Evolutionary conservation across 2,888 invertebrate species (phyloP), one percentile per base, ranked within the genome.

Genomic region (Ennomos erosarius): DNA sequence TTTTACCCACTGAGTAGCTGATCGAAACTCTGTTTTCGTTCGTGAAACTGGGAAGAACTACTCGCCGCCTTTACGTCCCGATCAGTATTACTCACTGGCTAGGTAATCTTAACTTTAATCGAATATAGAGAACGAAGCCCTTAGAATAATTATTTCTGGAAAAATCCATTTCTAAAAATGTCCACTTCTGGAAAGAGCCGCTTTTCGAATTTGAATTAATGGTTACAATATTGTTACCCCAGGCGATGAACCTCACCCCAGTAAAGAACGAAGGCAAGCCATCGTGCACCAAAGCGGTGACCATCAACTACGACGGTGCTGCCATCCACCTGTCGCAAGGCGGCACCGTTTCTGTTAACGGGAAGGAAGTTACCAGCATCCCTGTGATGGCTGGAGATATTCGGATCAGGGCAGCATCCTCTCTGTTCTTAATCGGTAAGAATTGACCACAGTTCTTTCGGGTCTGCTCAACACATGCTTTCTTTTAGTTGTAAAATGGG

Each of bases 201-300:
- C 26, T 26, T 26, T 5, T 26, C 26, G 6, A 16, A 16, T 16
- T 16, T 16, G 16, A 16, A 16, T 16, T 2, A 16, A 16, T 16
- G 1, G 3, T 16, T 16, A 3, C 16, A 16, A 46, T 13, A 12
- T 36, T 37, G 10, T 26, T 2, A 34, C 10, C 16, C 10, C 73
- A 95, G 94, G 94, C 93, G 12, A 94, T 96, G 93, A 95, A 94
- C 77, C 93, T 95, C 54, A 92, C 93, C 0, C 85, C 93, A 0
- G 94, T 94, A 26, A 88, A 93, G 62, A 92, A 92, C n/a, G 81
- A 86, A 6, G 85, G 93, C 42, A 84, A 90, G 43, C 96, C 97
- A 0, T 96, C 97, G 0, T 98, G 98, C 79, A 97, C 97, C 0
- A 97, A 96, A 81, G 94, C 97, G 0, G 94, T 97, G 0, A 96